Conservation (phyloP, 2,797 vertebrate genomes). For the Synanceia verrucosa region DNA sequence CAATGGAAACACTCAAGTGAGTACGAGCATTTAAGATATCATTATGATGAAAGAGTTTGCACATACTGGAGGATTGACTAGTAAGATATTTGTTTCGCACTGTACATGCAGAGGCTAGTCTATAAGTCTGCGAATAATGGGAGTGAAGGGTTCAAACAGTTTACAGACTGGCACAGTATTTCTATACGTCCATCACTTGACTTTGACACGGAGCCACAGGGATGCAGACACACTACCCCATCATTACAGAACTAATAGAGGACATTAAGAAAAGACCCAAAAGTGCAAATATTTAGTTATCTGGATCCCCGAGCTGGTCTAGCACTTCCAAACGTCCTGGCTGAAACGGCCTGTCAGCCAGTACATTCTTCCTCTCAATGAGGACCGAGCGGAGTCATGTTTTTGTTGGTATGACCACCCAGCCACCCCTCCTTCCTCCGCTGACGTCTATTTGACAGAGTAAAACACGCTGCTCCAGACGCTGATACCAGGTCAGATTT, state of each 20-base stretch:
- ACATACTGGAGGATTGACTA: too few species aligned
- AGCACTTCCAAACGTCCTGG: conserved; percentile 69
- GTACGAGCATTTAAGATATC: background rate
- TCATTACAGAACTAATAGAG: conserved; percentile 18
- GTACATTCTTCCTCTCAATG: conserved; percentile 72
- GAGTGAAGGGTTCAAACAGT: background rate
- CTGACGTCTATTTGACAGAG: conserved; percentile 63
- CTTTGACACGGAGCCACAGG: background rate
- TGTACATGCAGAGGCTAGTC: background rate
- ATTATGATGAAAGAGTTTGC: too few species aligned
- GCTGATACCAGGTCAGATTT: conserved; percentile 44
- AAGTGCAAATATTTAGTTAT: conserved; percentile 74
- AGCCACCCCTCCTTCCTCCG: conserved; percentile 7
- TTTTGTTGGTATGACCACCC: conserved; percentile 76
- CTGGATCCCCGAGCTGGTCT: conserved; percentile 56
- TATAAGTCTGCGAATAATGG: background rate
- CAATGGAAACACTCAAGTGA: background rate
- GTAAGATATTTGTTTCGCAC: too few species aligned
- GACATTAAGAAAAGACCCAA: conserved; percentile 41
- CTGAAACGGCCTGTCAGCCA: conserved; percentile 78
- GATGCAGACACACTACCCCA: conserved; percentile 16
- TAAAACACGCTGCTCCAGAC: conserved; percentile 47
- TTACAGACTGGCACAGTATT: too few species aligned
- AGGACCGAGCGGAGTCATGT: conserved; percentile 62
- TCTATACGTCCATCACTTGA: conserved; percentile 4